phyloP scores from a whole-genome alignment of 2,113 vertebrate genomes.

The Toxotes chatareus region DNA sequence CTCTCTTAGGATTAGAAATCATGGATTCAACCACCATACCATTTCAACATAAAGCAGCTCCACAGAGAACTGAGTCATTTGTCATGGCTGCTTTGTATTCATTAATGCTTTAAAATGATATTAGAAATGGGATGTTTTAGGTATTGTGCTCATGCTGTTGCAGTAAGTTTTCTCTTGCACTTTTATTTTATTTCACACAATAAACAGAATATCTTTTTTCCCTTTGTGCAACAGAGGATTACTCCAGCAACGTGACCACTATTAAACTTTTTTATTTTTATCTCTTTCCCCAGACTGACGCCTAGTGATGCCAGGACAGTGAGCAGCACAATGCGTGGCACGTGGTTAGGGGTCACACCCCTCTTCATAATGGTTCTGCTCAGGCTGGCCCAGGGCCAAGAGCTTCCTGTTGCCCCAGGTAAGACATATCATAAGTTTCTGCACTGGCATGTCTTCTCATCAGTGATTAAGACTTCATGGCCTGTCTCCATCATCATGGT shows the following conservation, averaged over 20 bases:
- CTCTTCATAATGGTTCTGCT: slow-evolving; percentile 86
- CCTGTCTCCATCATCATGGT: slow-evolving; percentile 40
- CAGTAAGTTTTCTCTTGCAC: slow-evolving; percentile 11
- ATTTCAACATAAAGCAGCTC: background rate
- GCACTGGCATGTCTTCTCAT: slow-evolving; percentile 33
- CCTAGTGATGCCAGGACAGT: slow-evolving; percentile 91
- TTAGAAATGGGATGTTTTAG: slow-evolving; percentile 18
- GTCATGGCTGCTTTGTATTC: slow-evolving; percentile 25
- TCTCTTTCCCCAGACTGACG: slow-evolving; percentile 55
- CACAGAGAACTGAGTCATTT: slow-evolving; percentile 7
- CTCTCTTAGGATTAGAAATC: slow-evolving; percentile 22
- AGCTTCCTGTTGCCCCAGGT: slow-evolving; percentile 91
- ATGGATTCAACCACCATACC: slow-evolving; percentile 24
- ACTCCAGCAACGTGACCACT: background rate
- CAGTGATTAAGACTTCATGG: slow-evolving; percentile 12
- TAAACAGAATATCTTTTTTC: slow-evolving; percentile 5
- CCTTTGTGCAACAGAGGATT: background rate
- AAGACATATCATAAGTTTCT: slow-evolving; percentile 62
- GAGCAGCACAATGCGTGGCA: slow-evolving; percentile 86
- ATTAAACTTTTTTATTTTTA: slow-evolving; percentile 1
- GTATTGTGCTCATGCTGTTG: slow-evolving; percentile 7
- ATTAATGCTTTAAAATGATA: slow-evolving; percentile 28
- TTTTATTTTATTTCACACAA: background rate
- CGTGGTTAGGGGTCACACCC: slow-evolving; percentile 87
- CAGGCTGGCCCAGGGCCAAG: slow-evolving; percentile 81